Evolutionary conservation across 2,113 vertebrate species (phyloP).

Genomic region (Phaetusa simplex): DNA sequence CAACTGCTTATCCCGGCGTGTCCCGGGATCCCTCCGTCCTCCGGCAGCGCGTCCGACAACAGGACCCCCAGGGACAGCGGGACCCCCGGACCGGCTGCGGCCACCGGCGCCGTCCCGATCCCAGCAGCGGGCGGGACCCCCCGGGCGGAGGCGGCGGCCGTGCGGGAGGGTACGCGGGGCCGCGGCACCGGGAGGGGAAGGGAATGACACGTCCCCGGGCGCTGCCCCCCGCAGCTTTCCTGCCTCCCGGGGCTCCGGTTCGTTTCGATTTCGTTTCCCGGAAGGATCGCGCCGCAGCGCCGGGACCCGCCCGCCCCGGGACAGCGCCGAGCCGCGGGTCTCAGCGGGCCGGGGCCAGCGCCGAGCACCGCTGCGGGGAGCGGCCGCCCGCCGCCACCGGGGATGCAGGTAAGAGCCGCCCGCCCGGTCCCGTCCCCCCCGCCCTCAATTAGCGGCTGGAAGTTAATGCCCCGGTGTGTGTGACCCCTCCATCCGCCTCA

Average conservation of each 20-base stretch:
- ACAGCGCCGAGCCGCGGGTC: neutral
- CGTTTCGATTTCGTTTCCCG: constrained; percentile 90
- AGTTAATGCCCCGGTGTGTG: neutral
- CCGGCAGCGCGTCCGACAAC: neutral
- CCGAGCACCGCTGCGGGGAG: neutral
- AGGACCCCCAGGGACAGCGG: neutral
- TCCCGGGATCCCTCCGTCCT: neutral
- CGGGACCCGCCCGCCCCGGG: neutral
- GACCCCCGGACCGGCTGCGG: neutral
- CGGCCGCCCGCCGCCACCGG: constrained; percentile 32
- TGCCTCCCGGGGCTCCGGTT: constrained; percentile 27
- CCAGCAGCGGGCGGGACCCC: neutral
- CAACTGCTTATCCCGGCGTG: neutral
- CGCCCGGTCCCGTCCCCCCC: too few relatives aligned
- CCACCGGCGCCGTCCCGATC: neutral
- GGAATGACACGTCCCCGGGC: neutral
- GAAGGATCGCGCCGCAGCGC: constrained; percentile 59
- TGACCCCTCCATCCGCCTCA: neutral
- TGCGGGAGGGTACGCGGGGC: too few relatives aligned
- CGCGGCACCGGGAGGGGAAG: neutral
- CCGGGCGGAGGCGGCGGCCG: neutral
- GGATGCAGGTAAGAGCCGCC: constrained; percentile 76
- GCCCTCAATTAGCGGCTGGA: fast-evolving
- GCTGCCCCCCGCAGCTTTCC: neutral
- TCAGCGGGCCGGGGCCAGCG: neutral